A percentile compares a stretch with the other conserved stretches of the same genome.
phyloP scores from a whole-genome alignment of 1,140 invertebrate species.

The Asobara japonica region DNA sequence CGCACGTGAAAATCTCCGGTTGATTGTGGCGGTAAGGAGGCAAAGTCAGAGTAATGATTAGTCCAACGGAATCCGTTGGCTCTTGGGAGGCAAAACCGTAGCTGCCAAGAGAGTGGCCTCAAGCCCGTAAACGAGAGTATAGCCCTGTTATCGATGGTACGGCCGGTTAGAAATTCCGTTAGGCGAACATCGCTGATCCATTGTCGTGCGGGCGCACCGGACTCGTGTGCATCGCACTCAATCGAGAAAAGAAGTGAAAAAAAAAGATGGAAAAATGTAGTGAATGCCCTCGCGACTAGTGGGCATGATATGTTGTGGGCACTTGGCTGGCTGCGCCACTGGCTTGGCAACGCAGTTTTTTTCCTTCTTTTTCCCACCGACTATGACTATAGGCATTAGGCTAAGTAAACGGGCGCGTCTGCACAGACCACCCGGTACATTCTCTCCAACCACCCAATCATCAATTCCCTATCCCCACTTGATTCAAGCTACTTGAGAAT shows the following conservation, averaged over 20 bases:
- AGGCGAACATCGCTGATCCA: slow-evolving; percentile 55
- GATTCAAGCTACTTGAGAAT: background rate
- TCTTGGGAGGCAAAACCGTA: background rate
- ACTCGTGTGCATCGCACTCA: slow-evolving; percentile 21
- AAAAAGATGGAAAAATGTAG: no score
- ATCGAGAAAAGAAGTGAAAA: no score
- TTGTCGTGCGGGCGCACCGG: slow-evolving; percentile 45
- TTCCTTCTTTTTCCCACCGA: background rate
- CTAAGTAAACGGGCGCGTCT: background rate
- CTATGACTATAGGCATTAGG: background rate
- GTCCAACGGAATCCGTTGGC: slow-evolving; percentile 47
- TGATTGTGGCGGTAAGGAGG: background rate
- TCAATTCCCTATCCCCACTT: background rate
- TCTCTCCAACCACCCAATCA: background rate
- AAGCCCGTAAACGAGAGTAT: background rate
- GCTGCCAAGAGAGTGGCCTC: background rate
- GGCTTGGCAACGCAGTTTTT: slow-evolving; percentile 6
- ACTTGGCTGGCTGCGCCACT: background rate
- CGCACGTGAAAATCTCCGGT: background rate
- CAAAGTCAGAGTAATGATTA: slow-evolving; percentile 43
- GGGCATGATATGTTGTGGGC: background rate
- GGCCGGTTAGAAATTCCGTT: slow-evolving; percentile 60
- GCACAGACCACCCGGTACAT: slow-evolving; percentile 27
- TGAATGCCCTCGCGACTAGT: background rate
- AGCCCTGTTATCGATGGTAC: slow-evolving; percentile 47